phyloP scores from a whole-genome alignment of 2,113 vertebrate species.

The Bothrops jararaca region DNA sequence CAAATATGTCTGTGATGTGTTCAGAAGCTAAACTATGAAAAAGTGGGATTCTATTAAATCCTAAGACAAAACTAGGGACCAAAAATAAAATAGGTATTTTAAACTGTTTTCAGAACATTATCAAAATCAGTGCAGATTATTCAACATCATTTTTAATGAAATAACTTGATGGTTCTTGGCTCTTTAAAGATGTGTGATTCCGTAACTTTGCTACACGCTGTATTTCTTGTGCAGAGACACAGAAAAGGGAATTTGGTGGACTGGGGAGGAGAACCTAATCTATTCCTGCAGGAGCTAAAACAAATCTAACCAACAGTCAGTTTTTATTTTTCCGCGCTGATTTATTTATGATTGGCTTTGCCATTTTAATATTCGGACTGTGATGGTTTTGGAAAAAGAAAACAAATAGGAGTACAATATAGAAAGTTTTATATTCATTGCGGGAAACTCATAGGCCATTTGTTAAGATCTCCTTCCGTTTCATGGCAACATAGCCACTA shows the following conservation, averaged over 20 bases:
- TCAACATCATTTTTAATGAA: background rate
- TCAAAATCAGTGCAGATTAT: background rate
- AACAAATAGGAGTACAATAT: conserved; percentile 43
- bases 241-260: background rate
- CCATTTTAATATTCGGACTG: conserved; percentile 41
- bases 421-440: conserved; percentile 50
- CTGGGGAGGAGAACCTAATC: too few relatives aligned
- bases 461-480: conserved; percentile 40
- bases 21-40: background rate
- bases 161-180: background rate
- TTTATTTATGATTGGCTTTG: conserved; percentile 45
- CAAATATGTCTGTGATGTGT: background rate
- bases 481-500: background rate
- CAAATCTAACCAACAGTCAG: conserved; percentile 5
- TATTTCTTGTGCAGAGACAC: background rate
- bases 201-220: background rate
- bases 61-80: background rate
- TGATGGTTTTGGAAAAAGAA: conserved; percentile 44
- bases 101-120: background rate
- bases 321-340: conserved; percentile 59
- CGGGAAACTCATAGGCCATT: conserved; percentile 48
- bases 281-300: background rate
- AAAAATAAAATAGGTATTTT: background rate
- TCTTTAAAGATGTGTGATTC: background rate
- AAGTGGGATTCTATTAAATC: background rate